Conservation (phyloP, 2,888 invertebrate species). For the Lycophotia porphyrea region DNA sequence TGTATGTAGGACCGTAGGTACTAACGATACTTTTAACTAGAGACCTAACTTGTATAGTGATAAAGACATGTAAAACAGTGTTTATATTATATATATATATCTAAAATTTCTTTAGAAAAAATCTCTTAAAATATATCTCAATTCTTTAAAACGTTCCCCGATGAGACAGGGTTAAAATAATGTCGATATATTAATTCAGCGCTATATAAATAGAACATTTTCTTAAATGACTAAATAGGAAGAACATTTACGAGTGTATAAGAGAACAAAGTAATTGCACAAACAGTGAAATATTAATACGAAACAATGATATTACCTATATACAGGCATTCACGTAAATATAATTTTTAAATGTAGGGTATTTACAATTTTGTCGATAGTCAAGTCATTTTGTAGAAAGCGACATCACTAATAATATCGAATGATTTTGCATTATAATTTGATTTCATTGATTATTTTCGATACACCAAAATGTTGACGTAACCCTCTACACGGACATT, state of each 20-base stretch:
- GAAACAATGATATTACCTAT: constrained; percentile 72
- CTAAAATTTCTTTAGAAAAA: constrained; percentile 87
- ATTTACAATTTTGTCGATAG: constrained; percentile 42
- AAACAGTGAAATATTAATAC: constrained; percentile 82
- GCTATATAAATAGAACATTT: constrained; percentile 87
- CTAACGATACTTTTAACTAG: constrained; percentile 76
- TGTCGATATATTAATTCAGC: constrained; percentile 81
- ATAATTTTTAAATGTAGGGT: constrained; percentile 36
- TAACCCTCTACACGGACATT: constrained; percentile 21
- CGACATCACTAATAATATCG: not conserved
- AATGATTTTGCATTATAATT: constrained; percentile 6
- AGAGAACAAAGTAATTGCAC: constrained; percentile 88
- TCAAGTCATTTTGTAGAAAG: constrained; percentile 14
- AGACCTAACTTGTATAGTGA: constrained; percentile 84
- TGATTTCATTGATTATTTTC: not conserved
- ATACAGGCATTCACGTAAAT: constrained; percentile 60
- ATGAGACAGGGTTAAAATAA: constrained; percentile 75
- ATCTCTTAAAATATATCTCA: constrained; percentile 90
- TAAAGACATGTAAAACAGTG: constrained; percentile 87
- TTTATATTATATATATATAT: constrained; percentile 77
- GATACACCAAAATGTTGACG: constrained; percentile 20
- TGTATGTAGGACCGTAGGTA: constrained; percentile 70
- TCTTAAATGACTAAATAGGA: constrained; percentile 86
- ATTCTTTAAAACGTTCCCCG: constrained; percentile 80
- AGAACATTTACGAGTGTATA: constrained; percentile 84